Conservation (phyloP, 2,888 invertebrate genomes). For the Cheilosia urbana region DNA sequence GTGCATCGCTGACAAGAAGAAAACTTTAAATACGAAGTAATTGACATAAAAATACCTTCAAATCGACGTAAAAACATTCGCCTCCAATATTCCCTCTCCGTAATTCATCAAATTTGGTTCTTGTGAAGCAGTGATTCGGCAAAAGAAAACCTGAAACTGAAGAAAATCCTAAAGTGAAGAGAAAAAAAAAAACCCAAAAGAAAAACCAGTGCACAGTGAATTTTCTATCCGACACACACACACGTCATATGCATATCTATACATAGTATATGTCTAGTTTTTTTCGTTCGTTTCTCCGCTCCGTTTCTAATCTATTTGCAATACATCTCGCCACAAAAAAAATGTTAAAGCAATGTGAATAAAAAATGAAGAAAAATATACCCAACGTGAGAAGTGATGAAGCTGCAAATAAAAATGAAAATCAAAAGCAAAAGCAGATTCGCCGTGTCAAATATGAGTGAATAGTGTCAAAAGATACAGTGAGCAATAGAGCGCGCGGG, state of each 20-base stretch:
- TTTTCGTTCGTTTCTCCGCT: conserved; percentile 45
- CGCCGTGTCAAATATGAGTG: conserved; percentile 22
- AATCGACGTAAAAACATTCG: conserved; percentile 41
- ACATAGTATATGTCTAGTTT: conserved; percentile 37
- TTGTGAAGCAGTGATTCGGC: conserved; percentile 24
- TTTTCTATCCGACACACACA: conserved; percentile 53
- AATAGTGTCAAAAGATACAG: conserved; percentile 5
- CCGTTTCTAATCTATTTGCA: conserved; percentile 60
- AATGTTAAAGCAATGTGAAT: conserved; percentile 1
- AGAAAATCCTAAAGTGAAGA: conserved; percentile 2
- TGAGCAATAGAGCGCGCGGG: conserved; percentile 27
- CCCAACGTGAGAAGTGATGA: conserved; percentile 45
- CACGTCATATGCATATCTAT: conserved; percentile 10
- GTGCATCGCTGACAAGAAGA: conserved; percentile 66
- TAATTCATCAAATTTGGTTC: conserved; percentile 22
- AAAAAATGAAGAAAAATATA: conserved; percentile 45
- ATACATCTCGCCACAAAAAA: conserved; percentile 34
- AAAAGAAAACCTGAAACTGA: conserved; percentile 58
- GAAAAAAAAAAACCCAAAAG: conserved; percentile 14
- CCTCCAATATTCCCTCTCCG: conserved; percentile 40
- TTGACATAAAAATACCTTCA: conserved; percentile 22
- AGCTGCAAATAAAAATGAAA: conserved; percentile 13
- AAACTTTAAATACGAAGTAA: conserved; percentile 49
- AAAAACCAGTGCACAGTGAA: conserved; percentile 70
- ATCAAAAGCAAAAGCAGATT: conserved; percentile 34